phyloP scores from a whole-genome alignment of 2,888 invertebrate species.

The Orchestes rusci region DNA sequence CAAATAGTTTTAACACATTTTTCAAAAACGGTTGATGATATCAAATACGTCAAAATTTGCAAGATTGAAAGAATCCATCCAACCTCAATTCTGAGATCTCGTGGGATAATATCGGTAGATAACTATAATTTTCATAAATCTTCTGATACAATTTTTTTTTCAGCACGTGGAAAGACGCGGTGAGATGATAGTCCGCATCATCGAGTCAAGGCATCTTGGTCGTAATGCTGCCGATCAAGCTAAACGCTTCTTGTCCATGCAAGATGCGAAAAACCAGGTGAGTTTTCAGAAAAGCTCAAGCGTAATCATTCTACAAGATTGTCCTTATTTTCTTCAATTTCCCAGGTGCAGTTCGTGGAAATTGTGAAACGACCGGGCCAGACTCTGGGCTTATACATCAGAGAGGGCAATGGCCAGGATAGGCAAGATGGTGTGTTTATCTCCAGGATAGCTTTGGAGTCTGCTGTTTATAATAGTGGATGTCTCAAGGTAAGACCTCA shows the following conservation, averaged over 20 bases:
- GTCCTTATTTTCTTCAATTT: slow-evolving; percentile 3
- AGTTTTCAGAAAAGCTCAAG: slow-evolving; percentile 4
- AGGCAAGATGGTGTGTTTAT: slow-evolving; percentile 96
- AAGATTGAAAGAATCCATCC: too few species aligned
- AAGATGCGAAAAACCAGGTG: slow-evolving; percentile 50
- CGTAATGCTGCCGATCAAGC: slow-evolving; percentile 80
- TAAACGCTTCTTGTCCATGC: slow-evolving; percentile 74
- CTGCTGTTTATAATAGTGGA: slow-evolving; percentile 95
- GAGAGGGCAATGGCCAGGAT: slow-evolving; percentile 98
- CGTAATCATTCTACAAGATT: too few species aligned
- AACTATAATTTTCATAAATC: background rate
- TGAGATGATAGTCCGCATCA: slow-evolving; percentile 90
- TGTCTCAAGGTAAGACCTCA: slow-evolving; percentile 77
- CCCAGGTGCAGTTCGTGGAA: slow-evolving; percentile 79
- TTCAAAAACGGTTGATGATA: too few species aligned
- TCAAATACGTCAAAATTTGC: too few species aligned
- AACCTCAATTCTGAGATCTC: too few species aligned
- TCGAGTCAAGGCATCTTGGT: slow-evolving; percentile 83
- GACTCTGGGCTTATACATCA: slow-evolving; percentile 93
- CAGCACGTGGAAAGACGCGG: slow-evolving; percentile 76
- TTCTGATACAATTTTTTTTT: slow-evolving; percentile 17
- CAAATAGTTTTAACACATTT: too few species aligned
- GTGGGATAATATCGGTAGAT: too few species aligned
- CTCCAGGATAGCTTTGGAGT: slow-evolving; percentile 90
- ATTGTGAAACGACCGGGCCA: slow-evolving; percentile 99